These are phyloP conservation scores for Mythimna vitellina DNA, from an alignment of 2,888 invertebrate genomes.

Conservation along the genomic window DNA sequence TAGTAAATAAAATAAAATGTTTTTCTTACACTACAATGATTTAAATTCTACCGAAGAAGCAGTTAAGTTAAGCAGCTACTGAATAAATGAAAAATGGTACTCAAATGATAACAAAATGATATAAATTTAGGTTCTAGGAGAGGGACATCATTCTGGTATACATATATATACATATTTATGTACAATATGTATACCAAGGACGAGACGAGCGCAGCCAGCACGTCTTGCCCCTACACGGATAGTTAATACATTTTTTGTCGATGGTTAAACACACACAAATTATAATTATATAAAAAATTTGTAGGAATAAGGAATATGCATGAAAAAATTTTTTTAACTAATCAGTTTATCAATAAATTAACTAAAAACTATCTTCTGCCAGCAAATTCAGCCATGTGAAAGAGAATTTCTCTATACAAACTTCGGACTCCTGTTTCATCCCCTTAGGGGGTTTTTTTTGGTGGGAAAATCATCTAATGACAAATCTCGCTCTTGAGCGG, in stretches of 20 bases:
- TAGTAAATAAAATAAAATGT: background rate
- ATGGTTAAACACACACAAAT: conserved; percentile 13
- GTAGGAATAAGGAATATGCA: too few relatives aligned
- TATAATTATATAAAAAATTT: background rate
- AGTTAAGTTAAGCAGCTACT: conserved; percentile 23
- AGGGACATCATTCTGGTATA: conserved; percentile 43
- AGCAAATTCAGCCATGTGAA: too few relatives aligned
- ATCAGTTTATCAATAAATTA: too few relatives aligned
- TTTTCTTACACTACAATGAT: background rate
- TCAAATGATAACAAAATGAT: conserved; percentile 55
- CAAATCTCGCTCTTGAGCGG: too few relatives aligned
- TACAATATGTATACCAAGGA: conserved; percentile 49
- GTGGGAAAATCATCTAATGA: too few relatives aligned
- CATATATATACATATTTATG: conserved; percentile 19
- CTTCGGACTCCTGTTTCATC: too few relatives aligned
- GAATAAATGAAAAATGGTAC: conserved; percentile 54
- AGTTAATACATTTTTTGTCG: conserved; percentile 29
- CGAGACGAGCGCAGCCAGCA: conserved; percentile 49
- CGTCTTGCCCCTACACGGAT: conserved; percentile 30
- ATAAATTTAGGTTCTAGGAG: conserved; percentile 35
- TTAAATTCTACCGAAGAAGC: background rate
- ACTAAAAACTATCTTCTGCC: too few relatives aligned
- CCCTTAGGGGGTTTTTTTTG: too few relatives aligned
- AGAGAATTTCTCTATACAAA: too few relatives aligned
- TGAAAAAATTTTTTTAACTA: too few relatives aligned